Percentiles rank a stretch among this genome's conserved stretches.
phyloP scores from a whole-genome alignment of 2,113 vertebrate species.

The Equus przewalskii region DNA sequence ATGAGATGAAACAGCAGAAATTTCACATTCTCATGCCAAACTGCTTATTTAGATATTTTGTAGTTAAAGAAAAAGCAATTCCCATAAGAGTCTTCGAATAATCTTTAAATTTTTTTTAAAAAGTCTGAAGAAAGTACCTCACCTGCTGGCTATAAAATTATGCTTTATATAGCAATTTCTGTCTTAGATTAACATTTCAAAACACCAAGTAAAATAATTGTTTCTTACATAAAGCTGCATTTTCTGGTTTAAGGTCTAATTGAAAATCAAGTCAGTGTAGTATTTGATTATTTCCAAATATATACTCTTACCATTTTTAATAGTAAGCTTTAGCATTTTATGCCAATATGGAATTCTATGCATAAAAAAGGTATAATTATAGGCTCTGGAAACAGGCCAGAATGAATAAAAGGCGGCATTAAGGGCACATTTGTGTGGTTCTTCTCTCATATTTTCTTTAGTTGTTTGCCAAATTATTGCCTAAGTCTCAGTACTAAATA shows the following conservation, averaged over 20 bases:
- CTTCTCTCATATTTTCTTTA: background rate
- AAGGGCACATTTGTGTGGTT: background rate
- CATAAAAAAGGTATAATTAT: background rate
- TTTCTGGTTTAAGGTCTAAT: slow-evolving; percentile 36
- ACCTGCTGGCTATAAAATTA: background rate
- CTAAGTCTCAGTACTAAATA: background rate
- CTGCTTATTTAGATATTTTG: background rate
- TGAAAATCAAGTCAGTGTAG: background rate
- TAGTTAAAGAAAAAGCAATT: background rate
- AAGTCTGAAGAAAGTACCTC: background rate
- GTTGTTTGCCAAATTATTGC: background rate
- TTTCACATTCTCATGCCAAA: background rate
- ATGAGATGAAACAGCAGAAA: background rate
- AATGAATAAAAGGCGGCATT: background rate
- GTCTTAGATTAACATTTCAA: background rate
- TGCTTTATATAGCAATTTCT: background rate
- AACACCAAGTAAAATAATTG: background rate
- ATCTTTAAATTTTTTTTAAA: background rate
- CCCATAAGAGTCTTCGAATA: background rate
- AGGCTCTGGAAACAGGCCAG: background rate
- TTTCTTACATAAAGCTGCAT: background rate
- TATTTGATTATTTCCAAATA: slow-evolving; percentile 13
- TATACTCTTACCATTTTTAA: background rate
- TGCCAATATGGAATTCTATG: background rate
- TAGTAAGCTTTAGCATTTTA: background rate